Conservation (phyloP, 2,797 vertebrate genomes). For the Sebastes itinus region DNA sequence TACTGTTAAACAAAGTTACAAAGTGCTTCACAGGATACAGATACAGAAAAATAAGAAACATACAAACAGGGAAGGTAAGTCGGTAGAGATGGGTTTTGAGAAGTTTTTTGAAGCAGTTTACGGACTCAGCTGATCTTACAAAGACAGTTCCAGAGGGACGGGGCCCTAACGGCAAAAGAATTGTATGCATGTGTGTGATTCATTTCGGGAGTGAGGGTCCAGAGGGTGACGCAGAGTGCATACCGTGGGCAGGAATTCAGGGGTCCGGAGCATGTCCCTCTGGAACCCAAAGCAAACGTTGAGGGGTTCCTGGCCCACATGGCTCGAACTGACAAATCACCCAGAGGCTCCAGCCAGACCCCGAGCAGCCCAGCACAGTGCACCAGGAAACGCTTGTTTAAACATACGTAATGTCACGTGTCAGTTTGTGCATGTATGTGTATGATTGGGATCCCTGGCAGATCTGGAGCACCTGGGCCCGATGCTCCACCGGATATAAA, state of each 20-base stretch:
- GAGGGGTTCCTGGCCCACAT: slow-evolving; percentile 42
- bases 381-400: slow-evolving; percentile 69
- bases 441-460: not conserved
- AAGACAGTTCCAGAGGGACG: not conserved
- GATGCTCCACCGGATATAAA: too few species aligned
- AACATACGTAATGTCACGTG: slow-evolving; percentile 53
- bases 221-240: slow-evolving; percentile 56
- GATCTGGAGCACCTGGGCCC: too few species aligned
- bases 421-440: slow-evolving; percentile 22
- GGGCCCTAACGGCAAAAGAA: not conserved
- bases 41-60: not conserved
- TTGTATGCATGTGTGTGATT: slow-evolving; percentile 27
- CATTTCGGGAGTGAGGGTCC: slow-evolving; percentile 31
- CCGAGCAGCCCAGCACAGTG: slow-evolving; percentile 30
- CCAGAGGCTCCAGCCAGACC: slow-evolving; percentile 51
- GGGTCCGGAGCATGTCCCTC: slow-evolving; percentile 60
- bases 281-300: slow-evolving; percentile 69
- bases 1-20: not conserved
- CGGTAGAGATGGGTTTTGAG: not conserved
- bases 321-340: slow-evolving; percentile 70
- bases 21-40: not conserved
- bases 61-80: not conserved
- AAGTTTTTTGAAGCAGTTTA: not conserved
- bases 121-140: not conserved
- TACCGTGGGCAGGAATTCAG: slow-evolving; percentile 59